phyloP scores from a whole-genome alignment of 1,140 invertebrate species.

The Cydia fagiglandana region DNA sequence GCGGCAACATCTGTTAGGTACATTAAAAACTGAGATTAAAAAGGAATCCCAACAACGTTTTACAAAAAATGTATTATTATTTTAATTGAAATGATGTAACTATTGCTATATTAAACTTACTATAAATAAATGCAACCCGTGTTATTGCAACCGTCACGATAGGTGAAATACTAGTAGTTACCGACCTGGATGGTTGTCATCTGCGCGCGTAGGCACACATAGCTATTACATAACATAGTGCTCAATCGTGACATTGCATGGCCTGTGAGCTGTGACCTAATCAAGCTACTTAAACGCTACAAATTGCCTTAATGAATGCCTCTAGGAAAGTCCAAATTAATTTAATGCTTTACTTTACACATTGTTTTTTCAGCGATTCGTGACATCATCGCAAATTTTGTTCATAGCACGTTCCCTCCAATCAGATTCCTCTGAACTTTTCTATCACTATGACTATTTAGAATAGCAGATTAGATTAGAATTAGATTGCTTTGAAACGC shows the following conservation, averaged over 20 bases:
- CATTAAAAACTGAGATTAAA: no score
- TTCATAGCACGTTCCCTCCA: no score
- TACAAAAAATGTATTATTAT: no score
- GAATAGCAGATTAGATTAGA: no score
- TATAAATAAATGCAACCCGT: neutral
- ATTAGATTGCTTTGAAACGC: no score
- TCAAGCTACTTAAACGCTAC: constrained; percentile 48
- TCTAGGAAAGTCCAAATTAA: constrained; percentile 3
- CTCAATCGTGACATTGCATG: constrained; percentile 38
- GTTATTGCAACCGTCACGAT: neutral
- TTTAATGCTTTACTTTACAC: neutral
- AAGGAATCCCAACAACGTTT: no score
- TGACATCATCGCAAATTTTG: no score
- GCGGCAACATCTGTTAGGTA: no score
- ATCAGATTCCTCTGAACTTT: no score
- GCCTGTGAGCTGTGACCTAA: constrained; percentile 50
- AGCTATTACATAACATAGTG: constrained; percentile 13
- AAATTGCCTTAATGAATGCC: constrained; percentile 47
- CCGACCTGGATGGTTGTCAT: constrained; percentile 20
- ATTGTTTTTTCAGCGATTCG: neutral
- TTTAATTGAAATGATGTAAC: no score
- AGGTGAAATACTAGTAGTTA: neutral
- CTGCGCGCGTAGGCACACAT: neutral
- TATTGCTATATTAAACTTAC: no score
- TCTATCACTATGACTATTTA: no score